These are phyloP conservation scores for Lasiurus cinereus DNA, from an alignment of 2,113 vertebrate genomes.

Conservation along the genomic window DNA sequence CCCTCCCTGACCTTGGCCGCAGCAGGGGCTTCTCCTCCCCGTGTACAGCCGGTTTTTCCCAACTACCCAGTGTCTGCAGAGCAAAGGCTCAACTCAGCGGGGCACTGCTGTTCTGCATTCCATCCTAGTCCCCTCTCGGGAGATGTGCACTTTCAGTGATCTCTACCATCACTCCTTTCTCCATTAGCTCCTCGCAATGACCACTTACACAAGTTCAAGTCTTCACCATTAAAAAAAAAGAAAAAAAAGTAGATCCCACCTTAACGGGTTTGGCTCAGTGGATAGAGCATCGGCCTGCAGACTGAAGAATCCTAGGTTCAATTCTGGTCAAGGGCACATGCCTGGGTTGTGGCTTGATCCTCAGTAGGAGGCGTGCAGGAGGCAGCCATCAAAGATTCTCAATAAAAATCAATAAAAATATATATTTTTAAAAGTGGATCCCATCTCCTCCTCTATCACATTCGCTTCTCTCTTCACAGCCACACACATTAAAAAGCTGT, in stretches of 20 bases:
- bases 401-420: too few species aligned
- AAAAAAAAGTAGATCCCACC: too few species aligned
- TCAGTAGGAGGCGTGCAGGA: too few species aligned
- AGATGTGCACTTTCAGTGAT: neutral
- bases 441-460: neutral
- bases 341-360: too few species aligned
- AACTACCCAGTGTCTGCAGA: neutral
- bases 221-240: neutral
- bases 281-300: too few species aligned
- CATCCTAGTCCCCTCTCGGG: neutral
- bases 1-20: neutral
- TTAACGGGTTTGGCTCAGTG: too few species aligned
- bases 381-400: too few species aligned
- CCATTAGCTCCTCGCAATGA: neutral
- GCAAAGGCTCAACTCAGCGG: neutral
- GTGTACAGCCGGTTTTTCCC: neutral
- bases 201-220: slow-evolving; percentile 18
- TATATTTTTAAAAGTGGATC: too few species aligned
- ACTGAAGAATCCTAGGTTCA: too few species aligned
- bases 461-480: neutral
- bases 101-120: too few species aligned
- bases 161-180: neutral
- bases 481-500: neutral
- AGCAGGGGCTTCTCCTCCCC: neutral
- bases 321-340: too few species aligned